These are phyloP conservation scores for Eurystomus gularis DNA, from an alignment of 2,113 vertebrate species.

Conservation along the genomic window DNA sequence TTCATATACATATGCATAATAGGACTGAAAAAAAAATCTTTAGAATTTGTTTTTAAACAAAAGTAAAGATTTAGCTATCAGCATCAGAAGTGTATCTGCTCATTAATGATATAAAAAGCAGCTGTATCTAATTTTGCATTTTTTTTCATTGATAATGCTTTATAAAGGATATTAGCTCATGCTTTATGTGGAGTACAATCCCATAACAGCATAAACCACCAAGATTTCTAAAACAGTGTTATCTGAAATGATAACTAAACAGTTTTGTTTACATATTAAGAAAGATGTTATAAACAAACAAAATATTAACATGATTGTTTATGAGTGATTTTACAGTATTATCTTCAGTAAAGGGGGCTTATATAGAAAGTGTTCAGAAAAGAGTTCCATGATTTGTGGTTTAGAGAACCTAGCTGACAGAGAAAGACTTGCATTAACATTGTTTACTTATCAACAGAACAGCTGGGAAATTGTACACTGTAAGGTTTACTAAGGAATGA, in stretches of 20 bases:
- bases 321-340: background rate
- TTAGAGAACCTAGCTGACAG: background rate
- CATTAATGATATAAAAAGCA: background rate
- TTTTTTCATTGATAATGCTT: background rate
- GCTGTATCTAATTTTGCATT: background rate
- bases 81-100: background rate
- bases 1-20: background rate
- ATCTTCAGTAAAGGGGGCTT: background rate
- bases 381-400: background rate
- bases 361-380: background rate
- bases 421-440: background rate
- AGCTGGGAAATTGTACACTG: background rate
- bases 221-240: background rate
- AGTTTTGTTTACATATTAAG: background rate
- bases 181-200: background rate
- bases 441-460: background rate
- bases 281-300: background rate
- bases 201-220: background rate
- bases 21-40: background rate
- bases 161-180: background rate
- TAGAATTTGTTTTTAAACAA: background rate
- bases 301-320: background rate
- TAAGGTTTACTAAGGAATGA: background rate
- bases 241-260: background rate
- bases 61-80: background rate